Conservation (phyloP, 1,140 invertebrate genomes). For the Atta texana region DNA sequence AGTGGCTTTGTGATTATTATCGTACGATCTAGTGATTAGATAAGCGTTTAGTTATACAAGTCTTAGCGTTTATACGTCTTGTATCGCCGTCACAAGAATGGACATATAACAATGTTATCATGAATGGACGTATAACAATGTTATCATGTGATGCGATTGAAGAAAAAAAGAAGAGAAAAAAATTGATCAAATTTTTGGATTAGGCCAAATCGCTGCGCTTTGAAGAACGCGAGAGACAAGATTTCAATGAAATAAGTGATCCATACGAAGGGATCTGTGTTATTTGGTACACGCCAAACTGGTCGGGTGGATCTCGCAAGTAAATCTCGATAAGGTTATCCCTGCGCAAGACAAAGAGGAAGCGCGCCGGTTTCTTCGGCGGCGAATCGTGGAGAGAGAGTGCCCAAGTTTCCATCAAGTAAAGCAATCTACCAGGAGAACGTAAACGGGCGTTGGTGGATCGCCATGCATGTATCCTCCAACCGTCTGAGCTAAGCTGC, state of each 20-base stretch:
- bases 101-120: background rate
- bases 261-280: background rate
- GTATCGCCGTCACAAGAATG: background rate
- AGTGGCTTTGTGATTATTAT: background rate
- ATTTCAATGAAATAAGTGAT: background rate
- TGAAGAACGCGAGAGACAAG: constrained; percentile 1
- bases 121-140: background rate
- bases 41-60: constrained; percentile 5
- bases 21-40: constrained; percentile 4
- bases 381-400: constrained; percentile 75
- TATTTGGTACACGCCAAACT: constrained; percentile 16
- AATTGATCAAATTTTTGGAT: background rate
- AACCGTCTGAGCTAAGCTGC: constrained; percentile 12
- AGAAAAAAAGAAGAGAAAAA: background rate
- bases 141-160: background rate
- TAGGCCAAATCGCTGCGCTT: constrained; percentile 23
- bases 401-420: constrained; percentile 82
- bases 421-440: constrained; percentile 79
- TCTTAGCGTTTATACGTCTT: background rate
- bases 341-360: constrained; percentile 62
- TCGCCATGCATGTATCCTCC: constrained; percentile 45
- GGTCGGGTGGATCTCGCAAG: constrained; percentile 63
- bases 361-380: constrained; percentile 72
- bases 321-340: constrained; percentile 73
- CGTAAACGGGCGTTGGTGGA: constrained; percentile 60